phyloP scores from a whole-genome alignment of 1,140 invertebrate genomes.

The Drosophila littoralis region DNA sequence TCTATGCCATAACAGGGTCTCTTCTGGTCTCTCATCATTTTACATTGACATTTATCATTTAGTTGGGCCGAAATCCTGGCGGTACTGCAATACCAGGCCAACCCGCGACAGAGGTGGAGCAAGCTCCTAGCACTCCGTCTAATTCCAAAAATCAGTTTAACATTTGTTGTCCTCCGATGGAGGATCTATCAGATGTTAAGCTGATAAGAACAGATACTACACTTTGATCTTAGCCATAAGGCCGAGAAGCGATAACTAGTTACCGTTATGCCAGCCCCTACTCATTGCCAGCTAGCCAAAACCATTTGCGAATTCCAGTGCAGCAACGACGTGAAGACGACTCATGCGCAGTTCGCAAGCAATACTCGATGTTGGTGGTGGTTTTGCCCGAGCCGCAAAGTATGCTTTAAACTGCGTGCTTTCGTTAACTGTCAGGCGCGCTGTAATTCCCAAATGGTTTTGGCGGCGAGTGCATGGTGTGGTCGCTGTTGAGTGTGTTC shows the following conservation, averaged over 20 bases:
- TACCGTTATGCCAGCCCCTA: not conserved
- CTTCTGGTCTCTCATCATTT: no score
- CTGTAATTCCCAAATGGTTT: slow-evolving; percentile 59
- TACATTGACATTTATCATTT: slow-evolving; percentile 17
- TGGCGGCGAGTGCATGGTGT: slow-evolving; percentile 1
- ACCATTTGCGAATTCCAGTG: slow-evolving; percentile 16
- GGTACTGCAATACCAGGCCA: slow-evolving; percentile 20
- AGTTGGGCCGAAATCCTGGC: slow-evolving; percentile 48
- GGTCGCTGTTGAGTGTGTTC: not conserved
- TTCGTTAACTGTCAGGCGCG: no score
- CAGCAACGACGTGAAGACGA: no score
- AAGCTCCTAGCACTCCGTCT: slow-evolving; percentile 19
- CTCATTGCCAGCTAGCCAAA: not conserved
- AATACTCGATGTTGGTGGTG: slow-evolving; percentile 8
- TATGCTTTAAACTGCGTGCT: slow-evolving; percentile 19
- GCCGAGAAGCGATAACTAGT: slow-evolving; percentile 85
- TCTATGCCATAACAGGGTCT: no score
- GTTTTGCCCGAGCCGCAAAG: slow-evolving; percentile 27
- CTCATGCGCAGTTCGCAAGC: slow-evolving; percentile 24
- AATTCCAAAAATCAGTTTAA: slow-evolving; percentile 60
- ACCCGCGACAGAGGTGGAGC: slow-evolving; percentile 19
- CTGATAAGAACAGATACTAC: slow-evolving; percentile 87
- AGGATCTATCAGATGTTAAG: slow-evolving; percentile 87
- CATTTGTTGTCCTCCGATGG: slow-evolving; percentile 85
- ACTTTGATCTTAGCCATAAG: slow-evolving; percentile 85